Base-by-base conservation (phyloP, 2,113 vertebrate genomes). In the Tachuris rubrigastra region DNA sequence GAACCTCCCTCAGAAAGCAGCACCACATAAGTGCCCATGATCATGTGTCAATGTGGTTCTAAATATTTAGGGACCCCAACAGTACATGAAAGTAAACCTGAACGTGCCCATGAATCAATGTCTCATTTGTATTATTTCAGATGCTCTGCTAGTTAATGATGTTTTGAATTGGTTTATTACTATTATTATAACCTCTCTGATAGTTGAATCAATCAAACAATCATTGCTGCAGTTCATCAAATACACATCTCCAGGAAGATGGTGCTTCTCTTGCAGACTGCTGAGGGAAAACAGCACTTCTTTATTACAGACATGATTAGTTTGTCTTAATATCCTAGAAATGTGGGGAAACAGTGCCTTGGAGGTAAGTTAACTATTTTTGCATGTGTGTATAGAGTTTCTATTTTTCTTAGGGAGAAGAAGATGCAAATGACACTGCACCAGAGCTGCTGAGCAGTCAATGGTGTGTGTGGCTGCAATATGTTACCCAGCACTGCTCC, bases 201-300 rank as follows among this genome's bases (percentile, higher is more conserved):
- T 91, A 87, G 83, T 56, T 95, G 78, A 95, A 96, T 97, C 94
- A 96, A 95, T 95, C 95, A 95, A 89, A 84, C 72, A 90, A 95
- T 93, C 53, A 90, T 46, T 89, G 79, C 83, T 58, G 85, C 56
- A 92, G 52, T 93, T 93, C 88, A 90, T 89, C 44, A 77, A 81
- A 80, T 56, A 52, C 6, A 52, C 52, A 68, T 75, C 65, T 74
- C 68, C 28, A 80, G 33, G 78, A 88, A 59, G 79, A 47, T 6
- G 16, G 24, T 11, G 44, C 82, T 78, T 72, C 56, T n/a, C 68
- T 77, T 31, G 60, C 78, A 88, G 13, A 52, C 41, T 75, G 31
- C 68, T 60, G 71, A 85, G 68, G 65, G 72, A 75, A 94, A 93
- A 0, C 46, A 87, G 41, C 49, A 37, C 67, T 79, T 72, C 77